A percentile compares a stretch with the other conserved stretches of the same genome.
phyloP scores from a whole-genome alignment of 2,797 vertebrate genomes.

The Aeoliscus strigatus region DNA sequence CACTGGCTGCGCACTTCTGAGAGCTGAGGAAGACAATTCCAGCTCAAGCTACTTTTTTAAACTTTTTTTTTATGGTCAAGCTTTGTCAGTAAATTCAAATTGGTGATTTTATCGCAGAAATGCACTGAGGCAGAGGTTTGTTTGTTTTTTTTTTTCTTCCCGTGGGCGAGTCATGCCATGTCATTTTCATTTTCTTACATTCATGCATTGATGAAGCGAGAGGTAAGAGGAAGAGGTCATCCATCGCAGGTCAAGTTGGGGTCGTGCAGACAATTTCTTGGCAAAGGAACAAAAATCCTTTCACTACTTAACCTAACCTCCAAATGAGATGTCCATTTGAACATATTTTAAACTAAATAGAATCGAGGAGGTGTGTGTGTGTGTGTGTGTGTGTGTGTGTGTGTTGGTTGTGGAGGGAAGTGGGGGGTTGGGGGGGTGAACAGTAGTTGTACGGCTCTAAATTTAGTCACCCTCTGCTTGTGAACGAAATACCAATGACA shows the following conservation, averaged over 20 bases:
- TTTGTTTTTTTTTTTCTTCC: too few species aligned
- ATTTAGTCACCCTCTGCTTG: conserved; percentile 83
- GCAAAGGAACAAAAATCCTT: background rate
- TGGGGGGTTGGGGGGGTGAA: too few species aligned
- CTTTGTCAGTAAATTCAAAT: conserved; percentile 23
- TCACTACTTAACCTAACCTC: too few species aligned
- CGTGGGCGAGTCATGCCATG: background rate
- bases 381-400: too few species aligned
- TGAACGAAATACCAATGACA: conserved; percentile 87
- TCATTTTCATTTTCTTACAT: background rate
- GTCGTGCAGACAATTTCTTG: background rate
- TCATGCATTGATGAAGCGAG: too few species aligned
- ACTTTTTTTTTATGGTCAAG: conserved; percentile 21
- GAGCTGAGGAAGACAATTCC: conserved; percentile 14
- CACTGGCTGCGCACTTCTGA: conserved; percentile 15
- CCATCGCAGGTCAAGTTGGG: conserved; percentile 1
- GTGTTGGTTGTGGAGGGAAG: conserved; percentile 4
- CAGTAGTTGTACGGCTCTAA: conserved; percentile 72
- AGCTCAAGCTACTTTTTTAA: conserved; percentile 21
- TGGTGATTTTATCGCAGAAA: background rate
- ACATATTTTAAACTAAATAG: too few species aligned
- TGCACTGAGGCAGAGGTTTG: too few species aligned
- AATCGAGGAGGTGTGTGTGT: too few species aligned
- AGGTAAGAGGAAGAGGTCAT: background rate
- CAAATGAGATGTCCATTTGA: too few species aligned